Evolutionary conservation across 2,888 invertebrate genomes (phyloP), one percentile per base, ranked within the genome.

Genomic region (Amaurobius ferox): DNA sequence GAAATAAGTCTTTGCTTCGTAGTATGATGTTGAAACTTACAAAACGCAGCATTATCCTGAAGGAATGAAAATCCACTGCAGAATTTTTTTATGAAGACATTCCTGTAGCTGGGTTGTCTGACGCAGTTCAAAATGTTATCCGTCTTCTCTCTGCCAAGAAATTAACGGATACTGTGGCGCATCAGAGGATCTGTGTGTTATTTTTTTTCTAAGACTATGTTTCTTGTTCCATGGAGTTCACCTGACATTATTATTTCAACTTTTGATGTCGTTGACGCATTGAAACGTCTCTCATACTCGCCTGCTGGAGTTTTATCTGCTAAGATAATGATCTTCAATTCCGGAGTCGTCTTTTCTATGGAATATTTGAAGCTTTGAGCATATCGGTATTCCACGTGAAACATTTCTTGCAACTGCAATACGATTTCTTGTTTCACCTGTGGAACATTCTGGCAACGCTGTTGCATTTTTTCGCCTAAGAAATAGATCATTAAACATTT

Each of bases 171-270:
- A 67, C 19, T 67, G 35, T 29, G 35, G 23, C 5, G 67, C 67
- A 26, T 67, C 67, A 87, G 90, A 90, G 44, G 88, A 90, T 29
- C 88, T 88, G 55, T 90, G 90, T 19, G 90, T 90, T 48, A 91
- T 90, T 0, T 88, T 67, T 0, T 91, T 89, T 13, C 90, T 79
- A 91, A 67, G 44, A 91, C 87, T 39, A 91, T 90, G 89, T 91
- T 90, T 67, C 91, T 23, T 40, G 29, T 30, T 26, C 29, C 40
- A 39, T 39, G 30, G 7, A 32, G 35, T n/a, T 66, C 26, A n/a
- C 40, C 76, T 7, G 40, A 2, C 11, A 76, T 26, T 3, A 76
- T 23, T 9, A 76, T 28, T 19, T 39, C 62, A 16, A 39, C 66
- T 73, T 66, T 29, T 44, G 7, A 26, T 16, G 11, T 32, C 28